A percentile compares a stretch with the other conserved stretches of the same genome.
Conservation (phyloP, 2,888 invertebrate species). For the Temnothorax rugatulus region DNA sequence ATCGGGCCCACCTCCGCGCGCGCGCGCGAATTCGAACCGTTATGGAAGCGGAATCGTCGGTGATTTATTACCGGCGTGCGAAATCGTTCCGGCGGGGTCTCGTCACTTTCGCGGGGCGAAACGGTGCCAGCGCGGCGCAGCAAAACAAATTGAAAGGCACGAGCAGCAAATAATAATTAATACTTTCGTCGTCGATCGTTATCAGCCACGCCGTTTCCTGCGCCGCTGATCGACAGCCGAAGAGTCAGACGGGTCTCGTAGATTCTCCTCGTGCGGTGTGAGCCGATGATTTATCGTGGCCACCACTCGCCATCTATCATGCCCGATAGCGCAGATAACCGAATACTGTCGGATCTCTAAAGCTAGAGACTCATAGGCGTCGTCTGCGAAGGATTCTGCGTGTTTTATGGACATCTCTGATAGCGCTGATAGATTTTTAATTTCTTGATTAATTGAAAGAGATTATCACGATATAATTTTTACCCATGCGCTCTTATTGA, state of each 20-base stretch:
- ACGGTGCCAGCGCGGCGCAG: conserved; percentile 58
- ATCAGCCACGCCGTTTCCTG: conserved; percentile 59
- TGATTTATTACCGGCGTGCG: conserved; percentile 72
- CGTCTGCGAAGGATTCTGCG: neutral
- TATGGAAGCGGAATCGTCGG: conserved; percentile 68
- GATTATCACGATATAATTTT: neutral
- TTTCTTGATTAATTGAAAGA: neutral
- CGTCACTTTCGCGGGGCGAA: conserved; percentile 73
- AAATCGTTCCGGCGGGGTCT: conserved; percentile 72
- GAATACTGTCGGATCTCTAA: conserved; percentile 57
- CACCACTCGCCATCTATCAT: conserved; percentile 78
- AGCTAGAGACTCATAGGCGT: conserved; percentile 62
- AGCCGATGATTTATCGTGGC: conserved; percentile 79
- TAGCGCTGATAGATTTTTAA: neutral
- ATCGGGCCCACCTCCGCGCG: conserved; percentile 35
- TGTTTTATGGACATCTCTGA: neutral
- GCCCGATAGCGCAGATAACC: conserved; percentile 72
- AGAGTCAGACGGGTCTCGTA: conserved; percentile 62
- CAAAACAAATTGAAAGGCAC: conserved; percentile 72
- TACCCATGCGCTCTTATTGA: neutral
- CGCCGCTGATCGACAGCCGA: conserved; percentile 72
- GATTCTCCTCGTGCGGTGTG: conserved; percentile 68
- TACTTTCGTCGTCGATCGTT: conserved; percentile 76
- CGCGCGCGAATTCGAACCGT: conserved; percentile 32
- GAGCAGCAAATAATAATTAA: conserved; percentile 75